Conservation (phyloP, 2,113 vertebrate species). For the Numenius arquata region DNA sequence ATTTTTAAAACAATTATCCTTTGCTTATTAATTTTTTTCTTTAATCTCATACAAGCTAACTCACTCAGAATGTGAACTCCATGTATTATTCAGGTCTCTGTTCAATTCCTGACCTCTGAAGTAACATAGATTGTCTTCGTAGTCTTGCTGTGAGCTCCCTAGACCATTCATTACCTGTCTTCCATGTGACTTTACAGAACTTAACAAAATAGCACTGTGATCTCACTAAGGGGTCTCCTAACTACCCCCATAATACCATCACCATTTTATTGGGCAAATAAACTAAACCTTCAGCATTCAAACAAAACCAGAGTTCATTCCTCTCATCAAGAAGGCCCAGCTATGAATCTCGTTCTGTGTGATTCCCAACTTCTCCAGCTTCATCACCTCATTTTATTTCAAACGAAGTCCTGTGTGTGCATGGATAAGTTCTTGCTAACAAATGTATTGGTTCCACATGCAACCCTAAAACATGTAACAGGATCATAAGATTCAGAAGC, state of each 20-base stretch:
- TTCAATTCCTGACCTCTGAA: not conserved
- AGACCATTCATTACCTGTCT: not conserved
- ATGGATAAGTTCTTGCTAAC: not conserved
- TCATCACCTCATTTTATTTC: not conserved
- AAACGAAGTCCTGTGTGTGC: not conserved
- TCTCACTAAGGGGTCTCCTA: not conserved
- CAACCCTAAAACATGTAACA: not conserved
- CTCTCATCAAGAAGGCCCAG: not conserved
- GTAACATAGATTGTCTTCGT: not conserved
- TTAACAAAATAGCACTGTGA: not conserved
- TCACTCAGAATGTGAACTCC: not conserved
- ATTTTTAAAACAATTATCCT: not conserved
- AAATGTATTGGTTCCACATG: not conserved
- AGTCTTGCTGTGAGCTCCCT: not conserved
- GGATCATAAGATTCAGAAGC: not conserved
- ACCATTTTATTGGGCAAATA: not conserved
- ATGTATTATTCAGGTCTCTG: not conserved
- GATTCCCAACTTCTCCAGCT: not conserved
- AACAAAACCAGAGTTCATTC: not conserved
- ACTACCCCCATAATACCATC: not conserved
- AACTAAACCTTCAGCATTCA: not conserved
- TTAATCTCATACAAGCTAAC: not conserved
- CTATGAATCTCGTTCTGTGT: not conserved
- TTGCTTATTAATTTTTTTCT: not conserved
- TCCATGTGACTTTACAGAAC: not conserved